phyloP scores from a whole-genome alignment of 2,113 vertebrate genomes.

The Phrynosoma platyrhinos region DNA sequence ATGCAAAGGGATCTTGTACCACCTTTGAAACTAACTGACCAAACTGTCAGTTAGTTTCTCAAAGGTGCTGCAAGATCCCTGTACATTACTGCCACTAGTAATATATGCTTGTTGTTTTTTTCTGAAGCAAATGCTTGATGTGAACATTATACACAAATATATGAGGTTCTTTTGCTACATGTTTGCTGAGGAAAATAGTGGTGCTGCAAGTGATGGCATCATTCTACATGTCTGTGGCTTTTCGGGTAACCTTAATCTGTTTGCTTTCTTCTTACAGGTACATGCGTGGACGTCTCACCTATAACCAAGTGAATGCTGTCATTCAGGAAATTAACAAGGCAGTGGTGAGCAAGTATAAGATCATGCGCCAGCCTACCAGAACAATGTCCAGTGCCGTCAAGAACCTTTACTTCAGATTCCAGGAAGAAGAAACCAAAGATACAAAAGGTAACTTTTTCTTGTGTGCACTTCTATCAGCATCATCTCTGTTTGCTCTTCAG shows the following conservation, averaged over 20 bases:
- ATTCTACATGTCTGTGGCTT: neutral
- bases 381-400: slow-evolving; percentile 71
- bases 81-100: no score
- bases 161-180: neutral
- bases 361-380: slow-evolving; percentile 81
- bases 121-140: neutral
- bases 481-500: neutral
- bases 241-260: neutral
- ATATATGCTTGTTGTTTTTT: no score
- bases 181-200: neutral
- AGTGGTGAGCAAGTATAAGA: slow-evolving; percentile 85
- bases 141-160: no score
- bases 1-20: no score
- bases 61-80: no score
- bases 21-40: no score
- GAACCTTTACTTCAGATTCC: slow-evolving; percentile 84
- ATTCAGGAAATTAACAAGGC: slow-evolving; percentile 85
- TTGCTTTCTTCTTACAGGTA: slow-evolving; percentile 75
- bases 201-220: fast-evolving
- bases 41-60: no score
- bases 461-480: neutral
- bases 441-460: slow-evolving; percentile 83
- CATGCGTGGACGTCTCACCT: slow-evolving; percentile 86
- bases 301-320: slow-evolving; percentile 84
- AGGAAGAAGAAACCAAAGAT: slow-evolving; percentile 86